Conservation (phyloP, 1,140 invertebrate species). For the Temnothorax curvispinosus region DNA sequence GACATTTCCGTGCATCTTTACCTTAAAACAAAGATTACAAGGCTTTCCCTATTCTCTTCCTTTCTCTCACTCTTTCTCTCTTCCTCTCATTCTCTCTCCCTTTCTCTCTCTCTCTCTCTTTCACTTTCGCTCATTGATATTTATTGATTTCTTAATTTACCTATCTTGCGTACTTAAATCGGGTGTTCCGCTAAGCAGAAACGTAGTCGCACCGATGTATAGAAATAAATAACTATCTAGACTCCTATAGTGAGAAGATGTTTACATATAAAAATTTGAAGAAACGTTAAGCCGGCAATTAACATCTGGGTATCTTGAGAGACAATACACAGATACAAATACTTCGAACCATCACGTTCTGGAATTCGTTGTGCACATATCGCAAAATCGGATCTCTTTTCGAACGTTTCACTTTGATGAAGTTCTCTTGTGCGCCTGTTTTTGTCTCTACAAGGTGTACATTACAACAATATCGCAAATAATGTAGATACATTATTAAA, state of each 20-base stretch:
- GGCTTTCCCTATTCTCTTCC: slow-evolving; percentile 62
- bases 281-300: slow-evolving; percentile 71
- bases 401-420: slow-evolving; percentile 72
- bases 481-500: slow-evolving; percentile 65
- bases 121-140: slow-evolving; percentile 51
- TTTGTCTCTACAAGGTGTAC: slow-evolving; percentile 60
- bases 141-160: slow-evolving; percentile 66
- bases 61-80: slow-evolving; percentile 14
- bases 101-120: not conserved
- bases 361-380: slow-evolving; percentile 75
- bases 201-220: slow-evolving; percentile 70
- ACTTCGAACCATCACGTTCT: slow-evolving; percentile 64
- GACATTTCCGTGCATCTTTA: slow-evolving; percentile 56
- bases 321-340: slow-evolving; percentile 76
- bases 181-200: slow-evolving; percentile 62
- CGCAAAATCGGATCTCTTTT: slow-evolving; percentile 62
- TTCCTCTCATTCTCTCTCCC: not conserved
- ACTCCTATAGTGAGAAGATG: slow-evolving; percentile 69
- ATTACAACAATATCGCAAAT: slow-evolving; percentile 64
- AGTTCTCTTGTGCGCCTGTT: slow-evolving; percentile 59
- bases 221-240: slow-evolving; percentile 73
- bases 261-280: slow-evolving; percentile 74
- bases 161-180: slow-evolving; percentile 69
- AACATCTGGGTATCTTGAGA: slow-evolving; percentile 68
- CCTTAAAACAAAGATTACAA: slow-evolving; percentile 65